Evolutionary conservation across 2,888 invertebrate species (phyloP).

Genomic region (Leptopilina syphax): DNA sequence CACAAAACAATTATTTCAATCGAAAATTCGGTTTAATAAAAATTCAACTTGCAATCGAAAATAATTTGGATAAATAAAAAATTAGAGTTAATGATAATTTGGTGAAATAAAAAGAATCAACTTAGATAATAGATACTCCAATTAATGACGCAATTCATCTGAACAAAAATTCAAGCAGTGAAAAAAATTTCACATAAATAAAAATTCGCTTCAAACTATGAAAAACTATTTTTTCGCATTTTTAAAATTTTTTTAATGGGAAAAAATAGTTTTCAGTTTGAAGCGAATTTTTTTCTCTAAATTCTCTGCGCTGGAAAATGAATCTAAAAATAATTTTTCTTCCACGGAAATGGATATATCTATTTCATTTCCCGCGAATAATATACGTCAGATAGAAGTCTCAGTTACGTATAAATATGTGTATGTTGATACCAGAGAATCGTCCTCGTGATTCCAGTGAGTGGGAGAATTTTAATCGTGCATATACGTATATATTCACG

Average conservation of each 20-base stretch:
- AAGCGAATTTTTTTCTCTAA: background rate
- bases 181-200: no score
- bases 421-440: constrained; percentile 52
- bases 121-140: no score
- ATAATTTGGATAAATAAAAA: background rate
- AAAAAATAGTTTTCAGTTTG: no score
- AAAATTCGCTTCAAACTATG: background rate
- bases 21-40: no score
- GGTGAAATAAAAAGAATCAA: background rate
- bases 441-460: constrained; percentile 17
- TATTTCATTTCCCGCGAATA: constrained; percentile 70
- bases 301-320: constrained; percentile 31
- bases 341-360: constrained; percentile 64
- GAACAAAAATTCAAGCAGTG: no score
- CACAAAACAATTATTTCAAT: no score
- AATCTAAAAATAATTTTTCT: constrained; percentile 50
- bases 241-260: no score
- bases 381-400: constrained; percentile 64
- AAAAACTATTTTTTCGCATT: background rate
- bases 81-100: background rate
- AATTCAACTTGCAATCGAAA: background rate
- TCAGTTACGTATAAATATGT: constrained; percentile 63
- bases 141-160: no score
- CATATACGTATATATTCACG: constrained; percentile 1
- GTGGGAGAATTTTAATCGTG: background rate